These are phyloP conservation scores for Noctuana brunneofusca DNA, from an alignment of 2,888 invertebrate species.

Conservation along the genomic window DNA sequence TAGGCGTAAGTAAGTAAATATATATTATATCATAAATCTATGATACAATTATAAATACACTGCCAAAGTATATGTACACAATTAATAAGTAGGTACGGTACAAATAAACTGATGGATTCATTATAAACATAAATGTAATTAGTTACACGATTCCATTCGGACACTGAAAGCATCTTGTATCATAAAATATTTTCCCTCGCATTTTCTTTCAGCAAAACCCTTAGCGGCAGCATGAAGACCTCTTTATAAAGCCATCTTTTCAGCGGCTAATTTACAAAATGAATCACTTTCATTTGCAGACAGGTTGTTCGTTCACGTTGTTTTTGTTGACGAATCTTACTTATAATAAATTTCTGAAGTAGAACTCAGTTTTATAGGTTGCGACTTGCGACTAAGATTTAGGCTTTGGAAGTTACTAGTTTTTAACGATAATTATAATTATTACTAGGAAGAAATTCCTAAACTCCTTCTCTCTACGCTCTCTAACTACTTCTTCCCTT, in stretches of 20 bases:
- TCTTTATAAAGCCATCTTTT: constrained; percentile 51
- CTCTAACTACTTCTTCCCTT: too few species aligned
- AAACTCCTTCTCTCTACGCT: too few species aligned
- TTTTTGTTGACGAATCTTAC: constrained; percentile 25
- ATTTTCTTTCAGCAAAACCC: constrained; percentile 28
- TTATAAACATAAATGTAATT: constrained; percentile 26
- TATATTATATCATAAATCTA: too few species aligned
- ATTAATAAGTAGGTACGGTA: too few species aligned
- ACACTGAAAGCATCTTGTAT: constrained; percentile 22
- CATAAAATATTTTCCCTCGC: constrained; percentile 15
- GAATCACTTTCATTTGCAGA: constrained; percentile 64
- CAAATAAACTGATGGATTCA: neutral
- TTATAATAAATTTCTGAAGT: constrained; percentile 14
- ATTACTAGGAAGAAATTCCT: too few species aligned
- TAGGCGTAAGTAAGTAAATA: too few species aligned
- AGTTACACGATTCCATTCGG: constrained; percentile 18
- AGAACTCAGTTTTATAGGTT: neutral
- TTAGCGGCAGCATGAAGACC: constrained; percentile 46
- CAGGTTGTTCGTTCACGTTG: constrained; percentile 27
- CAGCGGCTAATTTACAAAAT: constrained; percentile 62
- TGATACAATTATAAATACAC: too few species aligned
- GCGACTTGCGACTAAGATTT: neutral
- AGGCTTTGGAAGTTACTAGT: neutral
- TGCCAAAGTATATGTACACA: neutral
- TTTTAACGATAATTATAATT: too few species aligned